These are phyloP conservation scores for Drosophila varians DNA, from an alignment of 1,140 invertebrate species.

Conservation along the genomic window DNA sequence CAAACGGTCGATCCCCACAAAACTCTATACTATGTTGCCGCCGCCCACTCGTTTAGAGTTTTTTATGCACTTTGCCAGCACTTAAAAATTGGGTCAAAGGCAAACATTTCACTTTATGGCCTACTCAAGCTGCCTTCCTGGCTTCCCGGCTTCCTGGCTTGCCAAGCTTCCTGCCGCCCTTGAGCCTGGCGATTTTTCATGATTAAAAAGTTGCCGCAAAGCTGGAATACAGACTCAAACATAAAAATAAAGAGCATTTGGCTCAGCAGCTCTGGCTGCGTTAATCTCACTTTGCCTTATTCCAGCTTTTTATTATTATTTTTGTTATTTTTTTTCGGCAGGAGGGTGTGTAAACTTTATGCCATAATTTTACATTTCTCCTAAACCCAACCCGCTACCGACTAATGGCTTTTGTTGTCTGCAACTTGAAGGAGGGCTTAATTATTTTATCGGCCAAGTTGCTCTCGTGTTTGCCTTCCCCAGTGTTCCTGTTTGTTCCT, in stretches of 20 bases:
- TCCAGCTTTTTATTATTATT: slow-evolving; percentile 37
- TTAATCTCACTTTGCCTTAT: slow-evolving; percentile 54
- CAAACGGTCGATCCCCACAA: slow-evolving; percentile 28
- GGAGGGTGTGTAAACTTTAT: slow-evolving; percentile 42
- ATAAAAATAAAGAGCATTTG: slow-evolving; percentile 53
- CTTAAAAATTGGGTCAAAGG: slow-evolving; percentile 57
- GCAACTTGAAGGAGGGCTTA: slow-evolving; percentile 38
- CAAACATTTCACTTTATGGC: slow-evolving; percentile 54
- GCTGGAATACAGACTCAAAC: slow-evolving; percentile 17
- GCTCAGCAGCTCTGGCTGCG: slow-evolving; percentile 34
- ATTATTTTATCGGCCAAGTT: slow-evolving; percentile 68
- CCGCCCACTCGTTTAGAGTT: not conserved
- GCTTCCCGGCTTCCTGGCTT: not conserved
- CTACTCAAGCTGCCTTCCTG: slow-evolving; percentile 28
- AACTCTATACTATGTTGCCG: slow-evolving; percentile 27
- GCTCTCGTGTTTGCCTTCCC: slow-evolving; percentile 30
- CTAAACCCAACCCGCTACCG: not conserved
- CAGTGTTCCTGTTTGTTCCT: slow-evolving; percentile 22
- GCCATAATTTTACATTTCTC: slow-evolving; percentile 55
- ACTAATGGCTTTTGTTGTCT: slow-evolving; percentile 45
- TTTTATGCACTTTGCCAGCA: slow-evolving; percentile 45
- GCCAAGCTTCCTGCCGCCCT: slow-evolving; percentile 22
- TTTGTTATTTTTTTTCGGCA: slow-evolving; percentile 16
- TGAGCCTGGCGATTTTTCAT: slow-evolving; percentile 47
- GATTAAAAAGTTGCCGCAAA: slow-evolving; percentile 56